Base-by-base conservation (phyloP, 2,888 invertebrate species). In the Chaitophorus viminalis region DNA sequence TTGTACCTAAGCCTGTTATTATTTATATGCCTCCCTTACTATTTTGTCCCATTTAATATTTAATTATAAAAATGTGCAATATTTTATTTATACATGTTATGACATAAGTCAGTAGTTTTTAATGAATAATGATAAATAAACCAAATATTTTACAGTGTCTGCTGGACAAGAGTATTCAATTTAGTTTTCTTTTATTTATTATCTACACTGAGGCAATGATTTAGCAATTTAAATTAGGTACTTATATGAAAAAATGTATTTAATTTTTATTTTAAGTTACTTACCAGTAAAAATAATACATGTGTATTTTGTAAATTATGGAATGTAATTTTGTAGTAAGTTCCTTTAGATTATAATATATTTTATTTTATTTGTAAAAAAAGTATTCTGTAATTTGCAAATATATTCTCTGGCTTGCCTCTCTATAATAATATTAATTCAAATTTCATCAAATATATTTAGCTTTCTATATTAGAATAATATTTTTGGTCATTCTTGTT, bases 51-150 rank as follows among this genome's bases (percentile, higher is more conserved):
- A 76, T 46, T 76, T 76, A 84, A 46, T 84, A 76, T 84, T 84
- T 65, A 84, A 84, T 76, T 75, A 84, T 65, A 84, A 76, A 76
- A 31, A 84, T 68, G 84, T 84, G 84, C 84, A 84, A 84, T 84
- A 84, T 84, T 84, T 76, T 84, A 84, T 84, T 76, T 76, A 76
- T 84, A 70, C 6, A 68, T 76, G 46, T 84, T 84, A 84, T 84
- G 76, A 46, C 39, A 75, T 83, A 74, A 83, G 82, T 76, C 75
- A 76, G 65, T 75, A 84, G 84, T 68, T 75, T 75, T 75, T 83
- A 83, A 76, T 79, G 76, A 76, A 65, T 83, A 83, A 76, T 79
- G 76, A 76, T 31, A 31, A 60, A 65, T 76, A 68, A 76, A 46
- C n/a, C 60, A 65, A 65, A 84, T 84, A 84, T 46, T 84, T 84